phyloP scores from a whole-genome alignment of 2,888 invertebrate species.

The Scotopteryx bipunctaria region DNA sequence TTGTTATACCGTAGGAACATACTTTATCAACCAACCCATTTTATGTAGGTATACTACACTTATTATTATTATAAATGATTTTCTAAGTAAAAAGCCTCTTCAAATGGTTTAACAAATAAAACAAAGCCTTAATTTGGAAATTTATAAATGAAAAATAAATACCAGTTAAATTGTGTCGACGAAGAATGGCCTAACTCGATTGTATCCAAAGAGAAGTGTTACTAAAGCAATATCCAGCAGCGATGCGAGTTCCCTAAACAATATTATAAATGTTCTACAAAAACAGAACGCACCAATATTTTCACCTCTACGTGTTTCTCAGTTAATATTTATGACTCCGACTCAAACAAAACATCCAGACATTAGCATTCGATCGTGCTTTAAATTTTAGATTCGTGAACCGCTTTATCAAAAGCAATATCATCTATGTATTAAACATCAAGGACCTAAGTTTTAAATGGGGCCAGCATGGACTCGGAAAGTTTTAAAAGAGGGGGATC shows the following conservation, averaged over 20 bases:
- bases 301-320: slow-evolving; percentile 59
- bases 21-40: too few relatives aligned
- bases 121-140: too few relatives aligned
- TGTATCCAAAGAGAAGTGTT: slow-evolving; percentile 1
- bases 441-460: slow-evolving; percentile 75
- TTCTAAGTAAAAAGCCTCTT: too few relatives aligned
- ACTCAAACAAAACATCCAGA: slow-evolving; percentile 71
- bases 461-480: slow-evolving; percentile 61
- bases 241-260: slow-evolving; percentile 23
- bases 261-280: slow-evolving; percentile 19
- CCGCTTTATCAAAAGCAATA: slow-evolving; percentile 82
- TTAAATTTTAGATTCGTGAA: slow-evolving; percentile 81
- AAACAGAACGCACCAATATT: slow-evolving; percentile 49
- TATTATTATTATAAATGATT: too few relatives aligned
- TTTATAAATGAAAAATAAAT: too few relatives aligned
- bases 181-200: too few relatives aligned
- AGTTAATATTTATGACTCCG: slow-evolving; percentile 74
- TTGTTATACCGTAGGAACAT: not conserved
- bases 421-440: slow-evolving; percentile 80
- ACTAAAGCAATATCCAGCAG: not conserved
- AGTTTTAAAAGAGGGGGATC: slow-evolving; percentile 63
- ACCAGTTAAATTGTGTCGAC: too few relatives aligned
- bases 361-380: slow-evolving; percentile 79
- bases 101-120: too few relatives aligned
- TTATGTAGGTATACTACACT: too few relatives aligned